Evolutionary conservation across 2,797 vertebrate species (phyloP).

Genomic region (Falco novaeseelandiae): DNA sequence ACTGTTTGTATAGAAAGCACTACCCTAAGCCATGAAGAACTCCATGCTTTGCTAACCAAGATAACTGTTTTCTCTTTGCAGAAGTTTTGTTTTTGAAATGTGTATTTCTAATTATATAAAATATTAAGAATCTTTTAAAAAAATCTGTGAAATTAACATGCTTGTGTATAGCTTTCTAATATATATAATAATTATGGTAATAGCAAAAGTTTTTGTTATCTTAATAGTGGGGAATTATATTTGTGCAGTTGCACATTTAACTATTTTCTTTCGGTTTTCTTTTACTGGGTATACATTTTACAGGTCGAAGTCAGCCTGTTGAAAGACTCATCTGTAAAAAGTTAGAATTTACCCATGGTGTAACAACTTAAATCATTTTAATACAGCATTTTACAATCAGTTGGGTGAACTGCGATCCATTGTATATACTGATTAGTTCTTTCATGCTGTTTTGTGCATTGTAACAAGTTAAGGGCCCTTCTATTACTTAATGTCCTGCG

Average conservation of each 20-base stretch:
- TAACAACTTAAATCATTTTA: slow-evolving; percentile 75
- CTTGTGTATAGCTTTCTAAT: slow-evolving; percentile 99
- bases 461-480: slow-evolving; percentile 78
- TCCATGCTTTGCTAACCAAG: slow-evolving; percentile 96
- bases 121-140: slow-evolving; percentile 99
- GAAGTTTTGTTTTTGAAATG: slow-evolving; percentile 98
- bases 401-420: slow-evolving; percentile 75
- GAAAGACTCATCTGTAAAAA: slow-evolving; percentile 85
- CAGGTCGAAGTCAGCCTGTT: slow-evolving; percentile 82
- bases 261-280: slow-evolving; percentile 87
- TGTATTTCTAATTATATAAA: slow-evolving; percentile 99
- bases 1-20: slow-evolving; percentile 86
- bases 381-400: slow-evolving; percentile 71
- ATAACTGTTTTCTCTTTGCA: slow-evolving; percentile 98
- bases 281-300: slow-evolving; percentile 84
- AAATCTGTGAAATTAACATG: slow-evolving; percentile 99
- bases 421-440: slow-evolving; percentile 82
- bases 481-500: slow-evolving; percentile 71
- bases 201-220: slow-evolving; percentile 88
- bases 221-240: slow-evolving; percentile 92
- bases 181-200: slow-evolving; percentile 96
- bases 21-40: slow-evolving; percentile 95
- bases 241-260: slow-evolving; percentile 94
- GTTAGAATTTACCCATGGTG: slow-evolving; percentile 71
- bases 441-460: slow-evolving; percentile 77